A percentile compares a stretch with the other conserved stretches of the same genome.
These are phyloP conservation scores for Stomorhina lunata DNA, from an alignment of 2,888 invertebrate species.

Conservation along the genomic window DNA sequence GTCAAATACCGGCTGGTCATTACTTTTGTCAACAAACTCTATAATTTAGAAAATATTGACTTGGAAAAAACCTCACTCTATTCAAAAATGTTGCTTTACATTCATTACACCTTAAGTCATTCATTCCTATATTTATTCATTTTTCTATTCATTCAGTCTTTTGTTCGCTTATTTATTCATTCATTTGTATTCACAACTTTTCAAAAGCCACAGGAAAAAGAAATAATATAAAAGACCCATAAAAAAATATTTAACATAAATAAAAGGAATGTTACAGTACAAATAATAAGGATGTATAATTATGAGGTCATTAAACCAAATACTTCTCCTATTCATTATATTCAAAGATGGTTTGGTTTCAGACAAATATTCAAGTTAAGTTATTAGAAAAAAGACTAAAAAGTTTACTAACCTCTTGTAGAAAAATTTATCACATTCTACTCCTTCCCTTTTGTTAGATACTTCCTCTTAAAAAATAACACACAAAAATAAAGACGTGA, in stretches of 20 bases:
- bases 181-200: neutral
- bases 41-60: too few species aligned
- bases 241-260: slow-evolving; percentile 10
- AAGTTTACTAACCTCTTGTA: neutral
- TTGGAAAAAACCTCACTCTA: neutral
- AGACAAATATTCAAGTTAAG: neutral
- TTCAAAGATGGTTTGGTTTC: neutral
- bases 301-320: neutral
- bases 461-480: too few species aligned
- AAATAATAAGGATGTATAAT: neutral
- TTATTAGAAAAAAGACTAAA: neutral
- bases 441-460: too few species aligned
- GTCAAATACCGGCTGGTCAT: too few species aligned
- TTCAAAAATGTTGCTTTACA: neutral
- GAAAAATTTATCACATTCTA: too few species aligned
- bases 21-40: too few species aligned
- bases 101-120: neutral
- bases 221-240: neutral
- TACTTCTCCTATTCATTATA: too few species aligned
- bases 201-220: slow-evolving; percentile 1
- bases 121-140: neutral
- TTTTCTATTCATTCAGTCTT: neutral
- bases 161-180: neutral
- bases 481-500: slow-evolving; percentile 17
- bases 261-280: neutral